These are phyloP conservation scores for Hybognathus amarus DNA, from an alignment of 2,797 vertebrate genomes.

Conservation along the genomic window DNA sequence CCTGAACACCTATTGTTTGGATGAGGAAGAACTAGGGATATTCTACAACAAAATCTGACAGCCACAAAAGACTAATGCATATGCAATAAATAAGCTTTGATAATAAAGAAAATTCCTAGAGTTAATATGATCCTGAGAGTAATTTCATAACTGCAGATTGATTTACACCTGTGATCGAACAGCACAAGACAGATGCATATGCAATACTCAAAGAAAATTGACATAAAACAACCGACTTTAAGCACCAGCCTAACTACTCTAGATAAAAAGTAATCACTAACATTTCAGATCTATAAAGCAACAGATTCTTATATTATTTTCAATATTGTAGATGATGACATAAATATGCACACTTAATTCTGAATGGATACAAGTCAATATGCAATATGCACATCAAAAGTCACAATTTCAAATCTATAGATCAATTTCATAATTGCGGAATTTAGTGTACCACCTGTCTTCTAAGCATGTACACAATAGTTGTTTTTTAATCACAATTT, in stretches of 20 bases:
- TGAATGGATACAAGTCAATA: background rate
- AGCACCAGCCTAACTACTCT: background rate
- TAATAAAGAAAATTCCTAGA: background rate
- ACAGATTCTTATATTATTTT: background rate
- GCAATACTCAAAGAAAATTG: background rate
- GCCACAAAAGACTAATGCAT: background rate
- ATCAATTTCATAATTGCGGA: slow-evolving; percentile 3
- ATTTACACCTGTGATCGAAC: slow-evolving; percentile 4
- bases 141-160: background rate
- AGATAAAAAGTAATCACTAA: background rate
- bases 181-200: background rate
- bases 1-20: background rate
- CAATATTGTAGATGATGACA: background rate
- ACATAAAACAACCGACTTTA: background rate
- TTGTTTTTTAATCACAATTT: background rate
- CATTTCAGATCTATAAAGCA: background rate
- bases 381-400: background rate
- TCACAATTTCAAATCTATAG: background rate
- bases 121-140: background rate
- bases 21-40: slow-evolving; percentile 11
- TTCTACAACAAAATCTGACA: slow-evolving; percentile 8
- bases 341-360: background rate
- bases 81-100: background rate
- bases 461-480: background rate
- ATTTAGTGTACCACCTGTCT: background rate